Base-by-base conservation (phyloP, 2,888 invertebrate genomes). In the Caenorhabditis afra region DNA sequence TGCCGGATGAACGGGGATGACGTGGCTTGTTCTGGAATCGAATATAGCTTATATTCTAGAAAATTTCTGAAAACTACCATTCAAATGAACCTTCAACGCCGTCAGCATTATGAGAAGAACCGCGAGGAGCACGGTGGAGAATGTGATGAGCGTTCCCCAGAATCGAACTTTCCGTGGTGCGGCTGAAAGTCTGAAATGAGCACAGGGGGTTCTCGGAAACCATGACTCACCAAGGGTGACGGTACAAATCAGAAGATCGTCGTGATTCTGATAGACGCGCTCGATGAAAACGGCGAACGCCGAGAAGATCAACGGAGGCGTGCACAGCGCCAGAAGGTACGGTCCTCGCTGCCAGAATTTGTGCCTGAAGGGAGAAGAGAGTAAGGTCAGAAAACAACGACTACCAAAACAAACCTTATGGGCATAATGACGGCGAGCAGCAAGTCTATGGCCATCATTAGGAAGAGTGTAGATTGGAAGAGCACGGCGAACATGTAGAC, bases 371-470 rank as follows among this genome's bases (percentile, higher is more conserved):
- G n/a, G n/a, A n/a, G n/a, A n/a, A n/a, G n/a, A n/a, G n/a, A n/a
- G n/a, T n/a, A n/a, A n/a, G n/a, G n/a, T n/a, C n/a, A n/a, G n/a
- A n/a, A 77, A 65, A n/a, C 11, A 14, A 14, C 29, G 12, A 18
- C 11, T 37, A 50, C 11, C 37, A 37, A 37, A 37, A 37, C 37
- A 29, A 29, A 71, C 78, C 78, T 59, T 35, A 78, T 78, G 2
- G 78, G 78, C 68, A 78, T 71, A 8, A 71, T 50, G 65, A 78
- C 78, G 14, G 78, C 78, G 4, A 78, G 41, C 10, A 71, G 23
- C 4, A 78, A 41, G 59, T 78, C 78, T n/a, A 78, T 71, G 37
- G 78, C 65, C 78, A 78, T 78, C 78, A 78, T 78, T 14, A 78
- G 45, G 37, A 78, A 78, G 29, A 78, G 23, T 18, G 71, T 71